Evolutionary conservation across 2,797 vertebrate genomes (phyloP).

Genomic region (Melanogrammus aeglefinus): DNA sequence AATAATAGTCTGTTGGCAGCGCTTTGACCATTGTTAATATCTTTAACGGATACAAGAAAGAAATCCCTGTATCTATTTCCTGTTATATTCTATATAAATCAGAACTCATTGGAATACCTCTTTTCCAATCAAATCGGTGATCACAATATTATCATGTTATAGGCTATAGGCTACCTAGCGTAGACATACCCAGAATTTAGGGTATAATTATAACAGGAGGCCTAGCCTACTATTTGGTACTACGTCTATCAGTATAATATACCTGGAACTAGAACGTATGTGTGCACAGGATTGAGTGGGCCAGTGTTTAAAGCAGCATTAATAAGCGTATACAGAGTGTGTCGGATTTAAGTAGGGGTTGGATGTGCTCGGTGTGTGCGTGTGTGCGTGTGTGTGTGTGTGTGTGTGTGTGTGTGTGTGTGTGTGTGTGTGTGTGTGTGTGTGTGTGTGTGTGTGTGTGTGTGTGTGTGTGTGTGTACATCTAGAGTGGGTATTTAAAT

Average conservation of each 20-base stretch:
- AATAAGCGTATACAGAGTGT: no score
- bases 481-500: neutral
- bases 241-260: neutral
- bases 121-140: no score
- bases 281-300: no score
- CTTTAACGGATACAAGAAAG: no score
- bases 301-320: neutral
- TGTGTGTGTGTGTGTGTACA: slow-evolving; percentile 20
- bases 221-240: neutral
- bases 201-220: neutral
- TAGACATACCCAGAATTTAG: neutral
- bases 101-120: no score
- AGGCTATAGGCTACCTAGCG: no score
- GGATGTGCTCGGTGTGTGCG: neutral
- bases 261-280: no score
- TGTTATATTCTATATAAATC: no score
- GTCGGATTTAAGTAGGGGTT: neutral
- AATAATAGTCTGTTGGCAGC: no score
- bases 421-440: slow-evolving; percentile 7
- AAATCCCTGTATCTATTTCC: no score
- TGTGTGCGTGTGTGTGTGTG: slow-evolving; percentile 3
- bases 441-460: slow-evolving; percentile 25
- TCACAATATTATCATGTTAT: no score
- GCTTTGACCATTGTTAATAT: no score
- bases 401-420: neutral